Evolutionary conservation across 2,888 invertebrate genomes (phyloP).

Genomic region (Spialia ferax): DNA sequence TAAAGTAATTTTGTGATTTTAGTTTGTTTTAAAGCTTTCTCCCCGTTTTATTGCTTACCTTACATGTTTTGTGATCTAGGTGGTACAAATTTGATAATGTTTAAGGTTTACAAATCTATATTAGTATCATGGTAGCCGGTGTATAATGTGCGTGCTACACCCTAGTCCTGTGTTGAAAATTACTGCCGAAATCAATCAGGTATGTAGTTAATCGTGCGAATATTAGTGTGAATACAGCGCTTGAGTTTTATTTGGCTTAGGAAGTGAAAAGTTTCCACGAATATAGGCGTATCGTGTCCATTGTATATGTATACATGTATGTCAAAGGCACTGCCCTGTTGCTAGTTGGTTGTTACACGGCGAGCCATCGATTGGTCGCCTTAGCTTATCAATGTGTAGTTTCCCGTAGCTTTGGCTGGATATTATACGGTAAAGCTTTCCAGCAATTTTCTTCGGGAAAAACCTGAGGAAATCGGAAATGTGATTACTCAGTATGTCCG

Average conservation of each 20-base stretch:
- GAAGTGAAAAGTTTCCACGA: not conserved
- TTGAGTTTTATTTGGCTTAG: not conserved
- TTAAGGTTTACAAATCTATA: conserved; percentile 37
- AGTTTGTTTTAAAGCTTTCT: conserved; percentile 55
- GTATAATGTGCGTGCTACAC: conserved; percentile 50
- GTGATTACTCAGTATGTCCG: conserved; percentile 21
- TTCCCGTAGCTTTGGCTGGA: conserved; percentile 48
- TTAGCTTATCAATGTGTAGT: conserved; percentile 51
- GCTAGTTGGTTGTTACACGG: conserved; percentile 72
- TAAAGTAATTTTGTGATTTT: conserved; percentile 73
- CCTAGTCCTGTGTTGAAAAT: conserved; percentile 31
- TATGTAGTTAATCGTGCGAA: conserved; percentile 10
- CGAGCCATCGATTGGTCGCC: conserved; percentile 71
- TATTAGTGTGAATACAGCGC: not conserved
- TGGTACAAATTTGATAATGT: conserved; percentile 39
- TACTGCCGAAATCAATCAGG: conserved; percentile 15
- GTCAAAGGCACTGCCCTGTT: conserved; percentile 74
- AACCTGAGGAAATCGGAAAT: not conserved
- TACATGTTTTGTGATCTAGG: conserved; percentile 42
- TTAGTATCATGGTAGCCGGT: conserved; percentile 53
- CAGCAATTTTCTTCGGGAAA: conserved; percentile 21
- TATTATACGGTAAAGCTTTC: conserved; percentile 31
- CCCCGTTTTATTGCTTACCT: conserved; percentile 45
- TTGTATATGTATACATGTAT: conserved; percentile 42
- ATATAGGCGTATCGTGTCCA: conserved; percentile 30